Conservation (phyloP, 2,113 vertebrate genomes). For the Poeciliopsis retropinna region DNA sequence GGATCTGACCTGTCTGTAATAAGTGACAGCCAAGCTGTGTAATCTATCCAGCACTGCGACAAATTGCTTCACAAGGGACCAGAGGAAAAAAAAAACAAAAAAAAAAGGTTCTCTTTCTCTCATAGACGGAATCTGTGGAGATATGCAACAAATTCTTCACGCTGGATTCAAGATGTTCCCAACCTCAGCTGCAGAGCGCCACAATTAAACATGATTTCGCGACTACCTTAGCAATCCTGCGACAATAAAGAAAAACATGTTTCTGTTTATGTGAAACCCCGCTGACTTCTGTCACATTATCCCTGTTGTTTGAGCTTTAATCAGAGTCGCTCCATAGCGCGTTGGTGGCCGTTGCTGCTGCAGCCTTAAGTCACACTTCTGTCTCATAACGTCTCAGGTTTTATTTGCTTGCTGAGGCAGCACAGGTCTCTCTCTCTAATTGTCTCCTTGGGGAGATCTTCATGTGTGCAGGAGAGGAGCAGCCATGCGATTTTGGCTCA, state of each 20-base stretch:
- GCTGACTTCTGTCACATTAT: slow-evolving; percentile 46
- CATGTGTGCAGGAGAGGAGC: slow-evolving; percentile 32
- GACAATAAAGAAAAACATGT: slow-evolving; percentile 20
- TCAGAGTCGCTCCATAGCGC: slow-evolving; percentile 15
- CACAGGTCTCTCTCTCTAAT: slow-evolving; percentile 67
- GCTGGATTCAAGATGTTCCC: slow-evolving; percentile 5
- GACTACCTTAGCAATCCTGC: slow-evolving; percentile 23
- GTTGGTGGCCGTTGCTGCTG: slow-evolving; percentile 38
- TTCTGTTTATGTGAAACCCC: slow-evolving; percentile 22
- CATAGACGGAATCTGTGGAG: slow-evolving; percentile 42
- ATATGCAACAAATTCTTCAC: slow-evolving; percentile 12
- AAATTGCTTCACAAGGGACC: slow-evolving; percentile 78
- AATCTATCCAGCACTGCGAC: slow-evolving; percentile 74
- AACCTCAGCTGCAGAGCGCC: slow-evolving; percentile 12
- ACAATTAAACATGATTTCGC: slow-evolving; percentile 20
- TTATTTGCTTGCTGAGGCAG: slow-evolving; percentile 54
- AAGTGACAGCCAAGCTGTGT: slow-evolving; percentile 65
- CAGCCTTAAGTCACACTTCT: slow-evolving; percentile 56
- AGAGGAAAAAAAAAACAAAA: no score
- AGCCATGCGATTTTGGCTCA: slow-evolving; percentile 48
- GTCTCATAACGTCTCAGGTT: slow-evolving; percentile 55
- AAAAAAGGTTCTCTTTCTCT: slow-evolving; percentile 38
- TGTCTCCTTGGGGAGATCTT: slow-evolving; percentile 67
- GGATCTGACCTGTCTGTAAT: slow-evolving; percentile 69
- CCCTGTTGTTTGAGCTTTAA: slow-evolving; percentile 6